A percentile compares a stretch with the other conserved stretches of the same genome.
Evolutionary conservation across 2,797 vertebrate species (phyloP).

Genomic region (Channa striata): DNA sequence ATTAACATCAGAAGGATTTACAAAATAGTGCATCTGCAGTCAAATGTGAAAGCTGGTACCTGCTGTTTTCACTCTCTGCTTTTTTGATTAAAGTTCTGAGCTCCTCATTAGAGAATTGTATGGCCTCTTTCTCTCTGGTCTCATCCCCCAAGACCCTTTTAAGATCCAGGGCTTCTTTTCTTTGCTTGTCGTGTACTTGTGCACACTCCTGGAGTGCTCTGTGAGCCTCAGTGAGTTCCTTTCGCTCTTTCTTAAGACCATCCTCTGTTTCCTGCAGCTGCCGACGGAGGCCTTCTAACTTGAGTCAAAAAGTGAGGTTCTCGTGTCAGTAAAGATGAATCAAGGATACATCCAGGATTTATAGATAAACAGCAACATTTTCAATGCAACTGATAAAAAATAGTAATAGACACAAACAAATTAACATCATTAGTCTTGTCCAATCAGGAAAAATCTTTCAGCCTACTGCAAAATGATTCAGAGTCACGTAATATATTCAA

Average conservation of each 20-base stretch:
- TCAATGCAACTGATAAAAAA: too few relatives aligned
- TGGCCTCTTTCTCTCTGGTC: conserved; percentile 81
- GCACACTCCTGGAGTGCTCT: conserved; percentile 77
- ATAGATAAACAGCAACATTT: background rate
- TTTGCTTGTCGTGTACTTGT: conserved; percentile 77
- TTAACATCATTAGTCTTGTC: too few relatives aligned
- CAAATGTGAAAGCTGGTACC: conserved; percentile 69
- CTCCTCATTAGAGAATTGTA: conserved; percentile 84
- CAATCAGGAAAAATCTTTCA: conserved; percentile 17
- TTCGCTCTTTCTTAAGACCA: conserved; percentile 62
- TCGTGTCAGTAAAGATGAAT: conserved; percentile 14
- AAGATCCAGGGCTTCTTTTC: conserved; percentile 82
- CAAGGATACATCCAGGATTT: background rate
- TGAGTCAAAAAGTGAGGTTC: conserved; percentile 22
- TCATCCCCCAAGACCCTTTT: conserved; percentile 76
- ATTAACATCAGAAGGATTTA: conserved; percentile 3
- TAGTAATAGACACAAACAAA: too few relatives aligned
- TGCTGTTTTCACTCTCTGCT: conserved; percentile 86
- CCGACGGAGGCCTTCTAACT: conserved; percentile 81
- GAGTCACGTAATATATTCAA: conserved; percentile 38
- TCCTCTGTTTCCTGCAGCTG: conserved; percentile 81
- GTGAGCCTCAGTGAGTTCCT: conserved; percentile 83
- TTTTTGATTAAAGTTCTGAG: conserved; percentile 81
- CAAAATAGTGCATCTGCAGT: background rate
- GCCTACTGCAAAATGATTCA: background rate